Conservation (phyloP, 2,113 vertebrate genomes). For the Tenrec ecaudatus region DNA sequence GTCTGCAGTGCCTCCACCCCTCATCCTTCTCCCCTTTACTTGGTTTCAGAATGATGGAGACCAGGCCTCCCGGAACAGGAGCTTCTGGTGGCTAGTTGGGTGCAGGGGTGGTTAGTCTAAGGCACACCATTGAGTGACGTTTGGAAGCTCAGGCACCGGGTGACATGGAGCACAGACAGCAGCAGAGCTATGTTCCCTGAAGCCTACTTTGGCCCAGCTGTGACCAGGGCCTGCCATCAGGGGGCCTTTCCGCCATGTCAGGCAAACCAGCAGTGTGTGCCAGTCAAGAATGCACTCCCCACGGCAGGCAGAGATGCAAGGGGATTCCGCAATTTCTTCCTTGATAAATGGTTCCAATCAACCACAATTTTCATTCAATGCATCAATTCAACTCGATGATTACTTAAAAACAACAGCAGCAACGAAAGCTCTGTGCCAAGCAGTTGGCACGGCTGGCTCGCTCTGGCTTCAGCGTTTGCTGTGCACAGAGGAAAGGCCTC, state of each 20-base stretch:
- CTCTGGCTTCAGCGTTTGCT: not conserved
- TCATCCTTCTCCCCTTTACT: not conserved
- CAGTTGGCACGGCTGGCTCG: constrained; percentile 28
- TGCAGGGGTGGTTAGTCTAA: not conserved
- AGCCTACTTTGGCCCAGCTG: not conserved
- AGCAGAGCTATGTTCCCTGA: not conserved
- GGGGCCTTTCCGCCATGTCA: not conserved
- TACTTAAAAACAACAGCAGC: constrained; percentile 67
- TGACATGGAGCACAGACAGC: not conserved
- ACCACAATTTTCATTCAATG: constrained; percentile 63
- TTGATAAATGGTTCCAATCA: constrained; percentile 60
- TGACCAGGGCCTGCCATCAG: not conserved
- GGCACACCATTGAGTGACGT: not conserved
- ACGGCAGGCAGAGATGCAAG: not conserved
- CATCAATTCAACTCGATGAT: constrained; percentile 64
- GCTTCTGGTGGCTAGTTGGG: not conserved
- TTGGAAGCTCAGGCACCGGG: not conserved
- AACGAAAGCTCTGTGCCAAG: constrained; percentile 56
- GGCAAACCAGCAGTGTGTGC: not conserved
- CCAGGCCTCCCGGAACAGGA: not conserved
- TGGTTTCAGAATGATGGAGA: not conserved
- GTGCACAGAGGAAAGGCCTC: not conserved
- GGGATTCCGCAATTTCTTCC: constrained; percentile 51
- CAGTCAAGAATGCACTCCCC: not conserved
- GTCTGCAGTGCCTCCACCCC: not conserved